Base-by-base conservation (phyloP, 2,797 vertebrate genomes). In the Huso huso region DNA sequence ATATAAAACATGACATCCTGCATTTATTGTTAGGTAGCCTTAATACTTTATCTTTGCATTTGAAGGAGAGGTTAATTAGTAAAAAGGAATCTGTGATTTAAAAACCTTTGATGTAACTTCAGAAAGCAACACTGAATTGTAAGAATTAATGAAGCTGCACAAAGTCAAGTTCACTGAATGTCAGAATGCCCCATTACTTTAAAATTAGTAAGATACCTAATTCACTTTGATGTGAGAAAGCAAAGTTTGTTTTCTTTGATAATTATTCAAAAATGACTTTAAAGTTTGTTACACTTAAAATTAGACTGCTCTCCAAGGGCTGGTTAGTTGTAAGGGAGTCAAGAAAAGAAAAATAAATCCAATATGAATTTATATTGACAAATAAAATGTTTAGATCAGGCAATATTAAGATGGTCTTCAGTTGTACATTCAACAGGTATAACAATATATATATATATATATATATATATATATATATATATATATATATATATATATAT, bases 31-130 rank as follows among this genome's bases (percentile, higher is more conserved):
- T 55, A 57, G 63, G 68, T 64, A 49, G 62, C 48, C 13, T 59
- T 64, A 60, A 69, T 69, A 69, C 64, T 64, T 51, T 49, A 61
- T 4, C 48, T 15, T 60, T 64, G 68, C 57, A 72, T 73, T 53
- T 78, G 77, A 85, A 81, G 82, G 59, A 81, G 80, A 74, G 13
- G 69, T 86, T 74, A 70, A 74, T 88, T 88, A 84, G 70, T 66
- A 67, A 71, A 77, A 83, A 81, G 76, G 75, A 81, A 65, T 76
- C 68, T 74, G 76, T 77, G 76, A 79, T 82, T 83, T 85, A 75
- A 73, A 65, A 76, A 82, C 71, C 85, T 91, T 85, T 88, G 83
- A 89, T 88, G 83, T 85, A 76, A 88, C 84, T 90, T 92, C 83
- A 86, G 83, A 87, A 78, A 61, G 70, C 75, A 78, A 71, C 81